A percentile compares a stretch with the other conserved stretches of the same genome.
Conservation (phyloP, 2,797 vertebrate species). For the Myoxocephalus aenaeus region DNA sequence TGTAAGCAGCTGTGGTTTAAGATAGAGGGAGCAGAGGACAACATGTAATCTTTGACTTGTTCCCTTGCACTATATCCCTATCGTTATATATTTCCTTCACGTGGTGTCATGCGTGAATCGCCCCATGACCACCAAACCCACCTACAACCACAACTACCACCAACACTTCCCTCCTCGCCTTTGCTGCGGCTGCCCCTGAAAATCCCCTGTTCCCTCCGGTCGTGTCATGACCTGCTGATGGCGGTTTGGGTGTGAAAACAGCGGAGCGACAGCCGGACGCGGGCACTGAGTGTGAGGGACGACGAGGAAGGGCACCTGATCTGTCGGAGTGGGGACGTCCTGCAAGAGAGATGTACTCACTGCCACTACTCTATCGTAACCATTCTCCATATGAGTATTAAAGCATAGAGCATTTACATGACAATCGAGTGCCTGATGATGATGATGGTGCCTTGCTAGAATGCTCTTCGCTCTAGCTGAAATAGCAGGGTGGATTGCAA, state of each 20-base stretch:
- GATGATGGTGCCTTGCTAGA: constrained; percentile 81
- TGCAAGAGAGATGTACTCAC: constrained; percentile 99
- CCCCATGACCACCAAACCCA: constrained; percentile 89
- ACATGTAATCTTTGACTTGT: constrained; percentile 95
- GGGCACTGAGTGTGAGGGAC: constrained; percentile 99
- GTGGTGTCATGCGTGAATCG: constrained; percentile 93
- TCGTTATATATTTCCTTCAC: constrained; percentile 97
- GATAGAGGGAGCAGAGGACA: constrained; percentile 83
- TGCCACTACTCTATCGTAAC: constrained; percentile 94
- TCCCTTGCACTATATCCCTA: constrained; percentile 98
- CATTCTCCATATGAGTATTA: constrained; percentile 89
- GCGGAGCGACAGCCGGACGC: constrained; percentile 93
- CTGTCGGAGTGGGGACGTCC: constrained; percentile 99
- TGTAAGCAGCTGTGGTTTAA: constrained; percentile 85
- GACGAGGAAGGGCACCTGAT: constrained; percentile 99
- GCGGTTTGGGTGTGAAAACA: constrained; percentile 85
- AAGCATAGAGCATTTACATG: constrained; percentile 86
- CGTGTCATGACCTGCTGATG: constrained; percentile 82
- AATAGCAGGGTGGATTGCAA: constrained; percentile 82
- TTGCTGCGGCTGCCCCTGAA: constrained; percentile 81
- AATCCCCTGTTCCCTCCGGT: constrained; percentile 78
- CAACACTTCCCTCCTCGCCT: constrained; percentile 79
- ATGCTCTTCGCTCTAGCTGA: constrained; percentile 83
- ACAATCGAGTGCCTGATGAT: constrained; percentile 84
- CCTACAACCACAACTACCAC: constrained; percentile 82